Percentiles rank a stretch among this genome's conserved stretches.
These are phyloP conservation scores for Lepidurus arcticus DNA, from an alignment of 1,140 invertebrate genomes.

Conservation along the genomic window DNA sequence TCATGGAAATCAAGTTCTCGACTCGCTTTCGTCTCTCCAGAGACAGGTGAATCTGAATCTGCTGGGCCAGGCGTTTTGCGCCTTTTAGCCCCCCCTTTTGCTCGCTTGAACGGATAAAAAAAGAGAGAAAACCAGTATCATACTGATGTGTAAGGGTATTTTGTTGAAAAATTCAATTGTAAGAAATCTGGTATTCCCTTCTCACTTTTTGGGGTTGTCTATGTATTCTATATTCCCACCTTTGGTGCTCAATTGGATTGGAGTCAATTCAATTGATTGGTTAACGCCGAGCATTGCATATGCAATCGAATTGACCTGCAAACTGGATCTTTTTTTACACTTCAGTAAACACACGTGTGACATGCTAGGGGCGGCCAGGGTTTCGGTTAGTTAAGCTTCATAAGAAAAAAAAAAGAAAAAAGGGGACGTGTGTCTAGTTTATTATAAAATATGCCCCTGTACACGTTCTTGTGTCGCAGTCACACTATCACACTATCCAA, in stretches of 20 bases:
- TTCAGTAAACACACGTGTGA: neutral
- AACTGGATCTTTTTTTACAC: neutral
- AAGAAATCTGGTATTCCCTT: neutral
- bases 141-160: slow-evolving; percentile 15
- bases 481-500: no score
- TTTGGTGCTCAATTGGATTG: neutral
- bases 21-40: neutral
- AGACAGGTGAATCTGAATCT: slow-evolving; percentile 21
- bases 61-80: neutral
- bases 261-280: neutral
- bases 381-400: no score
- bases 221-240: neutral
- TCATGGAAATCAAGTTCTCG: neutral
- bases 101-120: neutral
- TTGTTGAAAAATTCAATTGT: neutral
- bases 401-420: no score
- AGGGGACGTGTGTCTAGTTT: no score
- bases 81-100: neutral
- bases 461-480: no score
- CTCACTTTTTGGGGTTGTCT: neutral
- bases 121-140: neutral
- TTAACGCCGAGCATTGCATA: neutral
- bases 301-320: neutral
- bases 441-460: no score
- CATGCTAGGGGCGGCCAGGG: no score